Evolutionary conservation across 2,888 invertebrate species (phyloP).

Genomic region (Ophion costatus): DNA sequence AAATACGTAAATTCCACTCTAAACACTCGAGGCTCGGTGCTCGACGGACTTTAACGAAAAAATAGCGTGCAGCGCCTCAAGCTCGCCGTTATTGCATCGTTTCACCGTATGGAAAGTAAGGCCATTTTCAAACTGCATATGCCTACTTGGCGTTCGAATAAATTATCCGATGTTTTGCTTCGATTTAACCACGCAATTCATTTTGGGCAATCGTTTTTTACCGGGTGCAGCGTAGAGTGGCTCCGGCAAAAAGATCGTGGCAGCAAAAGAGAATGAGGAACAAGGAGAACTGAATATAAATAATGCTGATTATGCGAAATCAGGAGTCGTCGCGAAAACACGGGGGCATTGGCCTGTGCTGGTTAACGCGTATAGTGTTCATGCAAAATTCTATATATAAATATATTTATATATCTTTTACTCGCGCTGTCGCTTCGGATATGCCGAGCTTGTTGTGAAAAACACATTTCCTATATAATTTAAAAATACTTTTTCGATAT

Average conservation of each 20-base stretch:
- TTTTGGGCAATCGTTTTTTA: too few relatives aligned
- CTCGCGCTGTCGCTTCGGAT: too few relatives aligned
- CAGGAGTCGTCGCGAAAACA: constrained; percentile 30
- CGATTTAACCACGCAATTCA: too few relatives aligned
- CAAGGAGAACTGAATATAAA: neutral
- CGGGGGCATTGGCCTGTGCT: constrained; percentile 24
- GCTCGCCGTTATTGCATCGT: neutral
- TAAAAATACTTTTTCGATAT: too few relatives aligned
- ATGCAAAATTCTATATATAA: constrained; percentile 46
- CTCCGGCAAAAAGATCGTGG: too few relatives aligned
- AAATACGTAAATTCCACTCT: constrained; percentile 1
- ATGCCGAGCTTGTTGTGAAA: too few relatives aligned
- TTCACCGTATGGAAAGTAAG: neutral
- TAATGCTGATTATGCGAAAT: constrained; percentile 28
- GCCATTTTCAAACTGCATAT: neutral
- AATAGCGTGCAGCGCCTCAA: neutral
- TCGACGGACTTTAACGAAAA: neutral
- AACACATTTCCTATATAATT: too few relatives aligned
- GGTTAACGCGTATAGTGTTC: constrained; percentile 57
- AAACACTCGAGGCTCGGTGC: neutral
- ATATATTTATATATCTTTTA: neutral
- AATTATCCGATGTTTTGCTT: neutral
- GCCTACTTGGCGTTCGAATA: neutral
- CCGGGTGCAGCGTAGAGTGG: too few relatives aligned
- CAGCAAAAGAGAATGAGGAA: neutral